These are phyloP conservation scores for Danaus chrysippus DNA, from an alignment of 2,888 invertebrate genomes.

Conservation along the genomic window DNA sequence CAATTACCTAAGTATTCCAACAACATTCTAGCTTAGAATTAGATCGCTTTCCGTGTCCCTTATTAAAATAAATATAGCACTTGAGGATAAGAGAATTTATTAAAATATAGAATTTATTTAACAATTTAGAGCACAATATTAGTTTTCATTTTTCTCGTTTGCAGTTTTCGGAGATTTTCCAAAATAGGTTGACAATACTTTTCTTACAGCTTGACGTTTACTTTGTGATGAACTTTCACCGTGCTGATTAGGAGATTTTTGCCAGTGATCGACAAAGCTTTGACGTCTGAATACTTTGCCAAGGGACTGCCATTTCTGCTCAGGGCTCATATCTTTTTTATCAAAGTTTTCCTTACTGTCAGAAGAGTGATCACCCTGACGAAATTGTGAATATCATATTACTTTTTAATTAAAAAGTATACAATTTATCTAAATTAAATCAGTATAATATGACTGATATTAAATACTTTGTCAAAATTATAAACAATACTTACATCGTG, in stretches of 20 bases:
- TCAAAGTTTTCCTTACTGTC: conserved; percentile 61
- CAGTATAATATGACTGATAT: not conserved
- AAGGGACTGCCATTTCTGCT: conserved; percentile 73
- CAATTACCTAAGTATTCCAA: too few species aligned
- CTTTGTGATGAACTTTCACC: conserved; percentile 59
- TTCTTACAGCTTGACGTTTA: conserved; percentile 62
- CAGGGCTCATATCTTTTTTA: conserved; percentile 58
- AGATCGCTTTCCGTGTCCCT: too few species aligned
- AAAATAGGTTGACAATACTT: conserved; percentile 69
- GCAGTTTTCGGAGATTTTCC: conserved; percentile 57
- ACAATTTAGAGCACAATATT: conserved; percentile 31
- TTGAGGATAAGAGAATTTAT: conserved; percentile 8
- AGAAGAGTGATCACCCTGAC: conserved; percentile 62
- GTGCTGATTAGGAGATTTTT: conserved; percentile 50
- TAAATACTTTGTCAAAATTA: conserved; percentile 7
- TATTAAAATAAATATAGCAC: too few species aligned
- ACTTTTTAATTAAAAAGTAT: not conserved
- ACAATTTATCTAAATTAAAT: not conserved
- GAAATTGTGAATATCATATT: conserved; percentile 9
- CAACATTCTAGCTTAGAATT: too few species aligned
- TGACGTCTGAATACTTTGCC: conserved; percentile 72
- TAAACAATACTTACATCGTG: conserved; percentile 58
- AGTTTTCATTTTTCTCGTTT: conserved; percentile 47
- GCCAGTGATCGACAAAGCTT: conserved; percentile 63
- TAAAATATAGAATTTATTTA: conserved; percentile 22